Evolutionary conservation across 1,140 invertebrate genomes (phyloP).

Genomic region (Lasioglossum baleicum): DNA sequence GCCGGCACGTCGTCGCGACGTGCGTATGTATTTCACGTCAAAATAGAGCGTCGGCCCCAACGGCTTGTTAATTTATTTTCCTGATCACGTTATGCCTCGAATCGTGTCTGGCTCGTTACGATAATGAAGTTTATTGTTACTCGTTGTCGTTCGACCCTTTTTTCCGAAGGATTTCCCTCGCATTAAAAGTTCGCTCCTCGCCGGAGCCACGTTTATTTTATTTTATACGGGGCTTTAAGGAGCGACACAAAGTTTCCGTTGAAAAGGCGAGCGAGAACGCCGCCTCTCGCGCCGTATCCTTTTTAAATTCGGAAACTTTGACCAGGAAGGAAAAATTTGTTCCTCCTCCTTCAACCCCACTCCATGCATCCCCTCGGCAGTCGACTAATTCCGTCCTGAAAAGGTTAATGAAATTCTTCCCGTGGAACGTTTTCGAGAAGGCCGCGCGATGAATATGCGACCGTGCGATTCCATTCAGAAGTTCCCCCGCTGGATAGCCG

Average conservation of each 20-base stretch:
- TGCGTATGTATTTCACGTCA: neutral
- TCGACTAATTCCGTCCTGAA: neutral
- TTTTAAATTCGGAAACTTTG: conserved; percentile 22
- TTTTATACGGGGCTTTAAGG: neutral
- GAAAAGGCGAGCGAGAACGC: neutral
- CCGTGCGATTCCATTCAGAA: neutral
- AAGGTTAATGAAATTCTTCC: conserved; percentile 7
- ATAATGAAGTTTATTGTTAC: conserved; percentile 19
- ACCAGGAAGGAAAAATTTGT: conserved; percentile 15
- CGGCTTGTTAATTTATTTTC: neutral
- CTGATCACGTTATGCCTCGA: neutral
- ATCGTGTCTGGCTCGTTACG: neutral
- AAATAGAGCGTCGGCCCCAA: neutral
- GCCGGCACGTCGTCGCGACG: too few relatives aligned
- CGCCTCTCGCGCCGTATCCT: neutral
- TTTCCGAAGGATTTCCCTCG: neutral
- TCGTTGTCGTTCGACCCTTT: neutral
- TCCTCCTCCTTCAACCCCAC: neutral
- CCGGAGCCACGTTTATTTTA: neutral
- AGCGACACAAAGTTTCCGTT: neutral
- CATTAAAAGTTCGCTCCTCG: neutral
- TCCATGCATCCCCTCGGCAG: too few relatives aligned
- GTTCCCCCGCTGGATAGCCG: neutral
- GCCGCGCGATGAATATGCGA: neutral
- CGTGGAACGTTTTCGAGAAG: neutral